These are phyloP conservation scores for Odontocerum albicorne DNA, from an alignment of 2,888 invertebrate species.

Conservation along the genomic window DNA sequence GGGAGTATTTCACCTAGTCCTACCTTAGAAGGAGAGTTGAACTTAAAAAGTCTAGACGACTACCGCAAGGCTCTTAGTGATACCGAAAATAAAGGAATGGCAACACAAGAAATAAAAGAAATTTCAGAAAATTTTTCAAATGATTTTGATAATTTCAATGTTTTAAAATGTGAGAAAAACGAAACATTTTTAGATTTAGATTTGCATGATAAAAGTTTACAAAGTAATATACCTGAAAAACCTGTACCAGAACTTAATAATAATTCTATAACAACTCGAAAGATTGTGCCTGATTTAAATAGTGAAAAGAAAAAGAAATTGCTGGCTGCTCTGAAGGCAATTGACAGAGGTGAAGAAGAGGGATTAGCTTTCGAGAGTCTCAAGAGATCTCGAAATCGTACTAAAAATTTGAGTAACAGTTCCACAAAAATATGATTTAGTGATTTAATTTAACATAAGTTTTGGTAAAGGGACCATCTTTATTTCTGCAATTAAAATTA, in stretches of 20 bases:
- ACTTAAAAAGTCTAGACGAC: background rate
- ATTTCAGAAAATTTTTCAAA: no score
- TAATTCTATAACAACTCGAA: constrained; percentile 2
- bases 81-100: background rate
- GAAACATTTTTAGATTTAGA: constrained; percentile 1
- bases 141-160: background rate
- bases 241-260: constrained; percentile 10
- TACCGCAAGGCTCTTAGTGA: background rate
- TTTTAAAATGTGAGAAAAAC: background rate
- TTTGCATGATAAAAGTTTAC: constrained; percentile 43
- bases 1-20: background rate
- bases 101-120: no score
- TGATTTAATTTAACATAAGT: no score
- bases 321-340: constrained; percentile 64
- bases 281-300: constrained; percentile 36
- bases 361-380: constrained; percentile 26
- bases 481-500: no score
- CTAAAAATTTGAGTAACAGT: no score
- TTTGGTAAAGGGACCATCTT: no score
- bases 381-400: no score
- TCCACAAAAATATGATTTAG: no score
- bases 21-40: background rate
- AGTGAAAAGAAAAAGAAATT: constrained; percentile 58
- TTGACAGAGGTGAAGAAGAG: constrained; percentile 53
- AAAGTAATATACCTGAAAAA: constrained; percentile 46